Conservation (phyloP, 2,888 invertebrate genomes). For the Drosophila lutescens region DNA sequence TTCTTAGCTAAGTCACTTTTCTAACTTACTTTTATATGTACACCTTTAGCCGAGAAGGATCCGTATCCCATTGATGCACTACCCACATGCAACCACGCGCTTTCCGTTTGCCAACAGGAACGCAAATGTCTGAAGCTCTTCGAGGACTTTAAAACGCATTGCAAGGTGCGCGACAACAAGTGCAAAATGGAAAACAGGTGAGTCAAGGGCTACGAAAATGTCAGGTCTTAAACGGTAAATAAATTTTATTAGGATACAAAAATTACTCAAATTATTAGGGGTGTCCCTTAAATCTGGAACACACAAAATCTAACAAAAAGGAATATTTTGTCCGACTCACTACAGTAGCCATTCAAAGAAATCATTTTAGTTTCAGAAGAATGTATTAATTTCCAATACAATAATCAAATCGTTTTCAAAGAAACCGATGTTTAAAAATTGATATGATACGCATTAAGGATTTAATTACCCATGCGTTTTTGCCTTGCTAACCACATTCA, state of each 20-base stretch:
- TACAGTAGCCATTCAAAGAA: not conserved
- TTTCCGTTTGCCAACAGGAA: conserved; percentile 93
- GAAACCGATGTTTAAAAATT: too few species aligned
- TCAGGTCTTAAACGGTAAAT: too few species aligned
- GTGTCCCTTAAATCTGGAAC: too few species aligned
- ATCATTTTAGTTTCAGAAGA: not conserved
- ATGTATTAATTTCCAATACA: not conserved
- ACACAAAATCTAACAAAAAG: too few species aligned
- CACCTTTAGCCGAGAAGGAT: conserved; percentile 88
- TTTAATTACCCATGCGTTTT: not conserved
- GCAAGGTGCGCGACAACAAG: conserved; percentile 93
- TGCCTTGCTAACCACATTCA: not conserved
- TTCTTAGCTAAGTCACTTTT: not conserved
- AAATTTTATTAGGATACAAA: too few species aligned
- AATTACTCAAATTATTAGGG: too few species aligned
- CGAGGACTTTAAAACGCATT: conserved; percentile 94
- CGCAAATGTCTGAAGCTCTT: conserved; percentile 92
- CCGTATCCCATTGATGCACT: conserved; percentile 94
- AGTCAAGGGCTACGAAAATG: conserved; percentile 78
- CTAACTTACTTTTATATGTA: not conserved
- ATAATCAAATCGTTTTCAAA: not conserved
- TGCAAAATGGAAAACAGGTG: conserved; percentile 96
- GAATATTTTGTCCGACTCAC: too few species aligned
- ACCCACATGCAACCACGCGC: conserved; percentile 95
- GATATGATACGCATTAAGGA: not conserved